These are phyloP conservation scores for Trachelus tabidus DNA, from an alignment of 2,888 invertebrate species.

Conservation along the genomic window DNA sequence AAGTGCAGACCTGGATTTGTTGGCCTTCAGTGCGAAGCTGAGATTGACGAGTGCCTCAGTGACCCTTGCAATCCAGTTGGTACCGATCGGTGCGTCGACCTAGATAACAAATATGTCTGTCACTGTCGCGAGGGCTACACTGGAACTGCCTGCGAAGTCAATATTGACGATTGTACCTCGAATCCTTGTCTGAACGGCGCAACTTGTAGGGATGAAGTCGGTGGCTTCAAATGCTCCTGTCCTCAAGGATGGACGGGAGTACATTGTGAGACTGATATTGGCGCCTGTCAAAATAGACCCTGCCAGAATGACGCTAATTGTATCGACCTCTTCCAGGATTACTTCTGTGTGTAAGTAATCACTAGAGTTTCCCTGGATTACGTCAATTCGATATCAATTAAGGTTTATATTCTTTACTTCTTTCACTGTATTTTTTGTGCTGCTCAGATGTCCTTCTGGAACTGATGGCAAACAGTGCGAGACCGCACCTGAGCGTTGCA, in stretches of 20 bases:
- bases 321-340: constrained; percentile 92
- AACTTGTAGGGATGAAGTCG: constrained; percentile 86
- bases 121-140: constrained; percentile 90
- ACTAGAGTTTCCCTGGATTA: neutral
- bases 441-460: constrained; percentile 85
- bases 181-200: constrained; percentile 91
- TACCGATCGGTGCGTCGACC: constrained; percentile 89
- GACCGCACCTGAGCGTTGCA: constrained; percentile 94
- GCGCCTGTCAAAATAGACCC: constrained; percentile 85
- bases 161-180: constrained; percentile 88
- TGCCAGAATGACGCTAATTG: constrained; percentile 94
- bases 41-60: constrained; percentile 90
- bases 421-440: constrained; percentile 4
- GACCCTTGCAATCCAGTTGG: constrained; percentile 92
- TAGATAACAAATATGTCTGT: constrained; percentile 88
- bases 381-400: constrained; percentile 13
- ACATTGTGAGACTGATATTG: constrained; percentile 88
- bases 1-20: constrained; percentile 94
- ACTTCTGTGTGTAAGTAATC: constrained; percentile 85
- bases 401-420: constrained; percentile 20
- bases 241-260: constrained; percentile 88
- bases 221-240: constrained; percentile 85
- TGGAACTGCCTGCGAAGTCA: constrained; percentile 85
- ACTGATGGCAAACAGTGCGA: constrained; percentile 98
- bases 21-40: constrained; percentile 93